These are phyloP conservation scores for Hartigia nigra DNA, from an alignment of 2,888 invertebrate species.

Conservation along the genomic window DNA sequence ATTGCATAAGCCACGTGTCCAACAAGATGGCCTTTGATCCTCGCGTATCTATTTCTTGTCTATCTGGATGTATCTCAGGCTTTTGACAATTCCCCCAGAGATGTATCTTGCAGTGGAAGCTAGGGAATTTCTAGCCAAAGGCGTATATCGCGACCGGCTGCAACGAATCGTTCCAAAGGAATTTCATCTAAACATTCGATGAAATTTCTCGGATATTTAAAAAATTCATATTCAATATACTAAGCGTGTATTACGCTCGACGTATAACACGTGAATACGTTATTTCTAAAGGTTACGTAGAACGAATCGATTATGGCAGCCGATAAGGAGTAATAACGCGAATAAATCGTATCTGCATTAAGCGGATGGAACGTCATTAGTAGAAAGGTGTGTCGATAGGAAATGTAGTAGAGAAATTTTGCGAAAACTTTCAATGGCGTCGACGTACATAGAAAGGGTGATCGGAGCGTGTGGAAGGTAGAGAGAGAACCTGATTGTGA, in stretches of 20 bases:
- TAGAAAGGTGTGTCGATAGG: too few species aligned
- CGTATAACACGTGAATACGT: too few species aligned
- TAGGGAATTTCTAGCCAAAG: not conserved
- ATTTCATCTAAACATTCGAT: not conserved
- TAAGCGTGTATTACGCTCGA: too few species aligned
- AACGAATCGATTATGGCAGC: too few species aligned
- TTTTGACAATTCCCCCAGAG: not conserved
- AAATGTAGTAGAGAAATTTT: too few species aligned
- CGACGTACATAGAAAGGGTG: not conserved
- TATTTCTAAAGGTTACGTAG: too few species aligned
- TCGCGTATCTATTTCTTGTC: not conserved
- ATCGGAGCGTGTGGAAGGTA: not conserved
- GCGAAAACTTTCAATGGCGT: too few species aligned
- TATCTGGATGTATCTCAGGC: not conserved
- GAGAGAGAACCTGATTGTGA: not conserved
- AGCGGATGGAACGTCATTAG: too few species aligned
- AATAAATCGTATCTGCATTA: too few species aligned
- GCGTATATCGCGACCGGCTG: not conserved
- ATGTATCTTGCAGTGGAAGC: not conserved
- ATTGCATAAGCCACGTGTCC: not conserved
- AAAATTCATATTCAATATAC: not conserved
- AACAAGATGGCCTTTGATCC: not conserved
- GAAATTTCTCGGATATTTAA: not conserved
- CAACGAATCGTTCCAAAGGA: not conserved
- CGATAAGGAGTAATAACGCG: too few species aligned